Conservation (phyloP, 2,113 vertebrate species). For the Alligator mississippiensis region DNA sequence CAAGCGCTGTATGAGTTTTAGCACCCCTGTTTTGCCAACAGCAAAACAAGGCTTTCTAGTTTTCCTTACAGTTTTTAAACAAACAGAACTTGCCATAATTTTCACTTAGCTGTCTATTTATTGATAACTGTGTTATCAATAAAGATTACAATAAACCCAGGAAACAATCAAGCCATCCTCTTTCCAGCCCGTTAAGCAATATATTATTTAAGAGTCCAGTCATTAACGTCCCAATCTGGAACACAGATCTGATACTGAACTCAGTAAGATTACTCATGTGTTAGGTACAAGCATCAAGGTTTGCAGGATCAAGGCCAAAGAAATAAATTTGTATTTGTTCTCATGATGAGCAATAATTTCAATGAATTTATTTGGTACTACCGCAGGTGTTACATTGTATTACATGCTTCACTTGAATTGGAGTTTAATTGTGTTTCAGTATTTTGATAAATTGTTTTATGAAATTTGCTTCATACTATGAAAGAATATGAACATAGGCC, state of each 20-base stretch:
- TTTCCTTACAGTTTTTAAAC: slow-evolving; percentile 59
- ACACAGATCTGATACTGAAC: slow-evolving; percentile 19
- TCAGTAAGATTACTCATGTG: slow-evolving; percentile 7
- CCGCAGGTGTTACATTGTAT: slow-evolving; percentile 30
- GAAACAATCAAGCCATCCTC: slow-evolving; percentile 70
- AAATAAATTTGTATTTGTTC: slow-evolving; percentile 14
- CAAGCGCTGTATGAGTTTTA: not conserved
- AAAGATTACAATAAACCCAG: slow-evolving; percentile 65
- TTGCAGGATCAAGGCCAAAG: not conserved
- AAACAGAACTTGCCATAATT: slow-evolving; percentile 59
- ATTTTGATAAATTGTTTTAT: slow-evolving; percentile 60
- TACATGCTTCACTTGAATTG: slow-evolving; percentile 34
- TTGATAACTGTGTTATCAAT: slow-evolving; percentile 53
- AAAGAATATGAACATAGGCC: slow-evolving; percentile 59
- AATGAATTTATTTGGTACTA: slow-evolving; percentile 36
- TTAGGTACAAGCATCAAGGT: slow-evolving; percentile 7
- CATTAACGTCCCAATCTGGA: slow-evolving; percentile 34
- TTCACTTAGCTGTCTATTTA: slow-evolving; percentile 66
- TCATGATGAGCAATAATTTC: slow-evolving; percentile 13
- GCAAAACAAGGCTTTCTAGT: slow-evolving; percentile 39
- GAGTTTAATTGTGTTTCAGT: slow-evolving; percentile 27
- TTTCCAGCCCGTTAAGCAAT: slow-evolving; percentile 54
- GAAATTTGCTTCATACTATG: slow-evolving; percentile 46
- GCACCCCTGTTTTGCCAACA: slow-evolving; percentile 10
- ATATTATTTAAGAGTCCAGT: slow-evolving; percentile 61